Evolutionary conservation across 2,113 vertebrate species (phyloP), one percentile per base, ranked within the genome.

Genomic region (Calidris pugnax): DNA sequence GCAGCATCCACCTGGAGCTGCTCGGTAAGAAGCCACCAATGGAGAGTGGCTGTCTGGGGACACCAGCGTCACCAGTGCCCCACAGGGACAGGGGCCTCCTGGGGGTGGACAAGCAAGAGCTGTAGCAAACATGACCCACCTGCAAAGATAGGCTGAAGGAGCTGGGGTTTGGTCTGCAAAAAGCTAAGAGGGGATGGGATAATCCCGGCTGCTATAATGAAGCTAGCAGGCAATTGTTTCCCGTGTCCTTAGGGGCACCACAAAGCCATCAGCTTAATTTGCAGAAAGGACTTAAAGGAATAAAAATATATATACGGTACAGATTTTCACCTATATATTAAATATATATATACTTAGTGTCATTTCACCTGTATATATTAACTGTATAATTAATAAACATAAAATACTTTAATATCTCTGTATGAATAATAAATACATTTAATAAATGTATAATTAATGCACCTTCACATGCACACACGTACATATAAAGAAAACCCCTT

Each of bases 371-470:
- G 55, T 84, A 50, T 59, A 10, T 67, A 74, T 62, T 69, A 77
- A 50, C 22, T 74, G 27, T 69, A 71, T 84, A 86, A 92, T 83
- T 92, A 90, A 97, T 86, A 96, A 93, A 90, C 55, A 77, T 39
- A 62, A 93, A 93, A 84, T 71, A 90, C 47, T 50, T 74, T 47
- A 88, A 88, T 92, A 88, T 62, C 7, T 15, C 47, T 10, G 32
- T 33, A 86, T 84, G 50, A 90, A 95, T 94, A 93, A 93, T 78
- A 89, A 91, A 95, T 90, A 76, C 48, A 67, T 43, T 82, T 90
- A 72, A 76, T 87, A 93, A 93, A 95, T 78, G 69, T 71, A 67
- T 91, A 85, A 94, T 96, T 89, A 93, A 94, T 93, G 67, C 66
- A 76, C 16, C 66, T 90, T 82, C 62, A 30, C 3, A 1, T n/a